Evolutionary conservation across 2,113 vertebrate genomes (phyloP).

Genomic region (Nesoenas mayeri): DNA sequence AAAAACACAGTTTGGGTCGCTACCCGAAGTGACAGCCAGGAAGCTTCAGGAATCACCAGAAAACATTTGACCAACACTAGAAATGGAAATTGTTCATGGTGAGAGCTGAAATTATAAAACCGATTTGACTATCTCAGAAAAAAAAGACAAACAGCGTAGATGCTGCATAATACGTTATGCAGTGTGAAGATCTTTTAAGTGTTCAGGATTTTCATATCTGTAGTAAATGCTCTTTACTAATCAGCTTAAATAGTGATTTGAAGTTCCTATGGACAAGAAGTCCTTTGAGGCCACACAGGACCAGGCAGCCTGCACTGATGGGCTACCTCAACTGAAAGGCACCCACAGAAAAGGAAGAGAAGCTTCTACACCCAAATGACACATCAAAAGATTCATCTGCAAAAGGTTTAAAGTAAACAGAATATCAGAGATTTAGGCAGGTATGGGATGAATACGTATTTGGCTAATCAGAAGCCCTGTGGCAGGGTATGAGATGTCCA

Average conservation of each 20-base stretch:
- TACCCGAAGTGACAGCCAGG: neutral
- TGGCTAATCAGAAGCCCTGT: neutral
- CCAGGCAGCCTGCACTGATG: neutral
- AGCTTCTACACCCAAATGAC: neutral
- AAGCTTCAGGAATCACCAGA: neutral
- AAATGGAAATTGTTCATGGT: neutral
- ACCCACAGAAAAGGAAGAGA: neutral
- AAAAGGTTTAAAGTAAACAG: neutral
- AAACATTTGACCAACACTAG: neutral
- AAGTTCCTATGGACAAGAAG: neutral
- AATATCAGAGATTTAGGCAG: neutral
- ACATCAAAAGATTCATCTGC: neutral
- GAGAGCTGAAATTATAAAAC: neutral
- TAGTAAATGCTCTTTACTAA: constrained; percentile 17
- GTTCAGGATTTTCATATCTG: neutral
- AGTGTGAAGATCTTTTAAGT: neutral
- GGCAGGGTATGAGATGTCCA: neutral
- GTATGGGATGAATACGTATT: neutral
- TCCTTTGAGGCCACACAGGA: neutral
- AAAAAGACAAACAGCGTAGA: neutral
- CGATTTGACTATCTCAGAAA: neutral
- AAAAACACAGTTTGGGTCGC: neutral
- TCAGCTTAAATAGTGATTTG: neutral
- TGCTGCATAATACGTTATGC: neutral
- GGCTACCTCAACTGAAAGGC: neutral